Base-by-base conservation (phyloP, 2,113 vertebrate species). In the Pagrus major region DNA sequence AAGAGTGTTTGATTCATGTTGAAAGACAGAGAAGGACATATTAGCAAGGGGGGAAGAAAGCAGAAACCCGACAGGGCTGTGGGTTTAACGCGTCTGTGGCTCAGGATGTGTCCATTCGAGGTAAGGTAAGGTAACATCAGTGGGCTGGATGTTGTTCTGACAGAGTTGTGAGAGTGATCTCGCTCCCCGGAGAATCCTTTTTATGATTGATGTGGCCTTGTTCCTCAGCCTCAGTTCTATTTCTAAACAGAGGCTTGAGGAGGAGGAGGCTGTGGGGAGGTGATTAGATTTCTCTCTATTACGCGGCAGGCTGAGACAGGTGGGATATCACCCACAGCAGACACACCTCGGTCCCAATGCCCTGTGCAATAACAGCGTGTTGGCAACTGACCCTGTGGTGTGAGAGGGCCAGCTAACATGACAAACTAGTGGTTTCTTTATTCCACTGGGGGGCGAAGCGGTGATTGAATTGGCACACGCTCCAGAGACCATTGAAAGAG, bases 201-300 rank as follows among this genome's bases (percentile, higher is more conserved):
- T 78, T 75, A 79, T 91, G 92, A 89, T 86, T 90, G 91, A 92
- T 92, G 90, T 71, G 69, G 78, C 69, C 73, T 76, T 88, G 71
- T 86, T 89, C 82, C 64, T 76, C 69, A 47, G 77, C 77, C 75
- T 81, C 66, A 63, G 76, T 85, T 86, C 78, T 89, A 83, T 87
- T 92, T 89, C 89, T 70, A 87, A 89, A 86, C 78, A 81, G 71
- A 61, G 21, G 69, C 33, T 52, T 83, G 51, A 69, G 56, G 77
- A 81, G 71, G 86, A 68, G 58, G 77, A 56, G 27, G 80, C 81
- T 86, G 83, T 41, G 63, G 80, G 5, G 29, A 73, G 60, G 65
- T 86, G 90, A 93, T 92, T 91, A 89, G 87, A 92, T 92, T 88
- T 49, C 80, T 84, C 71, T 86, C 84, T 65, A 90, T 87, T 92